Evolutionary conservation across 2,113 vertebrate genomes (phyloP), one percentile per base, ranked within the genome.

Genomic region (Scytalopus superciliaris): DNA sequence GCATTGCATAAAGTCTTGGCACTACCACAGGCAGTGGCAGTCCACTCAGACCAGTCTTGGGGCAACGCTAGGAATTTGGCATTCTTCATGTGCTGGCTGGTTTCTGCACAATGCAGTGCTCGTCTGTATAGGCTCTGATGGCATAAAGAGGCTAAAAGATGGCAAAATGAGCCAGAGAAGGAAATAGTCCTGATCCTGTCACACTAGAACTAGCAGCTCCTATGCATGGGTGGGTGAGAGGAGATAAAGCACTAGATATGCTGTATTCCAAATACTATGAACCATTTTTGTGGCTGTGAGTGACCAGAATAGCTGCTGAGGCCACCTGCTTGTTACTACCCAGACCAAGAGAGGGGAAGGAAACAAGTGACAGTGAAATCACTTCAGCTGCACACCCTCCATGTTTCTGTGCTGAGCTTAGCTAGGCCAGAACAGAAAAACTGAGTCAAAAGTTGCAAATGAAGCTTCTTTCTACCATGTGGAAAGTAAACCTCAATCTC

Each of bases 11-110:
- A 27, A 82, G 80, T 42, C 69, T 77, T 76, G 31, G 57, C 23
- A 69, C 53, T 91, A 33, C 88, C 90, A 60, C 47, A 96, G 72
- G 82, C 92, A n/a, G n/a, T n/a, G n/a, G n/a, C n/a, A n/a, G n/a
- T 52, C 75, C 68, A 45, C 83, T 83, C 55, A 44, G 27, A 42
- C 27, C 28, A 88, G 53, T 39, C 40, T 15, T 7, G 40, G 69
- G 80, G 64, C 55, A 66, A 56, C 11, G 18, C 64, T 35, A 37
- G 24, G 42, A 86, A 52, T 52, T 19, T 63, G 55, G 79, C 67
- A 40, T 60, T 83, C 62, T 50, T 57, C 35, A 30, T 30, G 19
- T 56, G 1, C 39, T 74, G 79, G 42, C 47, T 67, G 55, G n/a
- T 62, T 69, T 88, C 67, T 77, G 59, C 45, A 39, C 31, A 66